A percentile compares a stretch with the other conserved stretches of the same genome.
phyloP scores from a whole-genome alignment of 2,888 invertebrate genomes.

The Ornithoptera priamus region DNA sequence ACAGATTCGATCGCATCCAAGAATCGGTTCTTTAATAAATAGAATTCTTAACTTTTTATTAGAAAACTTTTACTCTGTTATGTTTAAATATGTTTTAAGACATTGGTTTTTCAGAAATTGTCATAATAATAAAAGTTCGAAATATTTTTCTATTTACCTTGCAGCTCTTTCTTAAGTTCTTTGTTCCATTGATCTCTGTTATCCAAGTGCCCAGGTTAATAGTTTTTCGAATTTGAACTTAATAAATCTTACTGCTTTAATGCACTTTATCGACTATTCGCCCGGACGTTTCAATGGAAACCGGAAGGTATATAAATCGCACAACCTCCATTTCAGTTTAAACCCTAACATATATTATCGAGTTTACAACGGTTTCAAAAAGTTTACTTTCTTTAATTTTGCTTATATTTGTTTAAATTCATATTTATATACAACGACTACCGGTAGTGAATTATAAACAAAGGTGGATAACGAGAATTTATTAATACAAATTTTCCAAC shows the following conservation, averaged over 20 bases:
- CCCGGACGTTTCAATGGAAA: slow-evolving; percentile 7
- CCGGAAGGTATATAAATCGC: slow-evolving; percentile 7
- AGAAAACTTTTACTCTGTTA: too few relatives aligned
- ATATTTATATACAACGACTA: too few relatives aligned
- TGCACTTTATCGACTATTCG: slow-evolving; percentile 3
- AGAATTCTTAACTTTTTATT: too few relatives aligned
- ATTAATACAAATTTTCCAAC: too few relatives aligned
- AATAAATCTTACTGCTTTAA: neutral
- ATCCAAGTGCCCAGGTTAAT: neutral
- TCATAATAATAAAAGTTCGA: too few relatives aligned
- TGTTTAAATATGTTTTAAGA: too few relatives aligned
- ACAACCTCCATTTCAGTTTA: neutral
- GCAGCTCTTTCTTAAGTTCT: neutral
- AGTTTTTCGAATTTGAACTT: slow-evolving; percentile 3
- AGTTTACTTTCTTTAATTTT: neutral
- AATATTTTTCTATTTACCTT: neutral
- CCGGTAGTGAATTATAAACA: too few relatives aligned
- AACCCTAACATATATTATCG: neutral
- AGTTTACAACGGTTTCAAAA: neutral
- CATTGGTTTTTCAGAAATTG: too few relatives aligned
- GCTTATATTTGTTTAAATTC: too few relatives aligned
- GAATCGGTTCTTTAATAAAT: too few relatives aligned
- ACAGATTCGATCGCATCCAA: too few relatives aligned
- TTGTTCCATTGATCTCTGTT: neutral
- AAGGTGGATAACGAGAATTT: neutral